Evolutionary conservation across 1,140 invertebrate species (phyloP).

Genomic region (Tetramorium alpestre): DNA sequence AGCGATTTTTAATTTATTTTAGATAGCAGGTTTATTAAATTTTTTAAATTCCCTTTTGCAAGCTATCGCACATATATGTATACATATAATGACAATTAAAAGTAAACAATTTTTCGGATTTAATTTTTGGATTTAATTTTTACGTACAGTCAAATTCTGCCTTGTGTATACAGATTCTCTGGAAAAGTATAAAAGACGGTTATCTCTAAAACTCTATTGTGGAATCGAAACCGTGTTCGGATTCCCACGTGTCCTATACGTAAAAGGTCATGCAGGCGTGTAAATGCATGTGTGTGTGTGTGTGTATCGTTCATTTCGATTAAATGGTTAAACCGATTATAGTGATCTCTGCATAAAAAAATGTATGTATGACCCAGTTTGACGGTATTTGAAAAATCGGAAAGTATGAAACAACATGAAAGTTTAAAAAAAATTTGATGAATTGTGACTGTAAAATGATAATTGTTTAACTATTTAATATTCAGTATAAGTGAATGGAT

Average conservation of each 20-base stretch:
- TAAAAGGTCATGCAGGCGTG: conserved; percentile 17
- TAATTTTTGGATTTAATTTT: background rate
- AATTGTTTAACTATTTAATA: conserved; percentile 1
- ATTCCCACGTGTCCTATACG: background rate
- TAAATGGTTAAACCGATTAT: conserved; percentile 27
- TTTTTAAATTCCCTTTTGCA: background rate
- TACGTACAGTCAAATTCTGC: background rate
- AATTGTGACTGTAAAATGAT: background rate
- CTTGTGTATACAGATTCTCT: background rate
- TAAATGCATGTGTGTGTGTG: background rate
- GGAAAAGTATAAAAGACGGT: background rate
- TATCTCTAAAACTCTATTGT: conserved; percentile 10
- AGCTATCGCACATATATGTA: background rate
- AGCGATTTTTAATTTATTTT: background rate
- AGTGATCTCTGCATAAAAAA: background rate
- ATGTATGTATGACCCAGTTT: background rate
- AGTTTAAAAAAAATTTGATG: background rate
- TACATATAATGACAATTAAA: background rate
- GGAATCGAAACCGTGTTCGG: background rate
- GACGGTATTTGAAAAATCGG: background rate
- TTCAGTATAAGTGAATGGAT: background rate
- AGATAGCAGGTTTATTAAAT: background rate
- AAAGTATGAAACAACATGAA: background rate
- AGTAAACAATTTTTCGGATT: background rate
- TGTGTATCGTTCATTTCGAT: background rate